Percentiles rank a stretch among this genome's conserved stretches.
phyloP scores from a whole-genome alignment of 37 sponge, comb jelly and placozoan species.

The Crambe crambe region DNA sequence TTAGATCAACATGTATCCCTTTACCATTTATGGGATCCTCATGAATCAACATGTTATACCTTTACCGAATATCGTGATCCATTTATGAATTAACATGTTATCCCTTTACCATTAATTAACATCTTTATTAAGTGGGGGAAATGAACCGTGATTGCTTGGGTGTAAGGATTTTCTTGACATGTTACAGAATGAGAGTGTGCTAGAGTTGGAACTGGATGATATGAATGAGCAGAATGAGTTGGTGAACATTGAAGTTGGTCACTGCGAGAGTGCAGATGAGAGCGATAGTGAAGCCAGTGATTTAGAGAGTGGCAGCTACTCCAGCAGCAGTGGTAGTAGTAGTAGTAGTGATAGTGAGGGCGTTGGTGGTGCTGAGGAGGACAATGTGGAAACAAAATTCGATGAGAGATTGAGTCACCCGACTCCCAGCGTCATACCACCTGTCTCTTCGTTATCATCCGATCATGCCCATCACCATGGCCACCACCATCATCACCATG shows the following conservation, averaged over 20 bases:
- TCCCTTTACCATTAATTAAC: too few relatives aligned
- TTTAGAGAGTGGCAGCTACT: background rate
- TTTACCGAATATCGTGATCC: too few relatives aligned
- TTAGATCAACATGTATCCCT: too few relatives aligned
- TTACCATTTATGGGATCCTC: too few relatives aligned
- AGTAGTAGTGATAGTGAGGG: background rate
- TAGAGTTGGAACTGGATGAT: constrained; percentile 53
- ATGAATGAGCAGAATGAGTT: constrained; percentile 56
- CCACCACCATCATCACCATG: constrained; percentile 7
- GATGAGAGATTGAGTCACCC: too few relatives aligned
- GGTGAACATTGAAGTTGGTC: constrained; percentile 69
- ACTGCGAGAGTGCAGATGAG: background rate
- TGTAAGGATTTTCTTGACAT: background rate
- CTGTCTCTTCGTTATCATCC: background rate
- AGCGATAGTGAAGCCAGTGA: background rate
- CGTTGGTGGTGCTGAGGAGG: background rate
- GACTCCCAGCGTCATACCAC: too few relatives aligned
- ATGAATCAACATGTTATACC: too few relatives aligned
- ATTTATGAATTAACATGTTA: too few relatives aligned
- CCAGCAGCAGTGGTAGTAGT: background rate
- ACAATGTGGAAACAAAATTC: too few relatives aligned
- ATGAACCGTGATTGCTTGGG: too few relatives aligned
- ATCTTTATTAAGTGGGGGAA: too few relatives aligned
- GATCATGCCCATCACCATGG: background rate
- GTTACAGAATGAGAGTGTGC: constrained; percentile 13